phyloP scores from a whole-genome alignment of 2,797 vertebrate species.

The Leptodactylus fallax region DNA sequence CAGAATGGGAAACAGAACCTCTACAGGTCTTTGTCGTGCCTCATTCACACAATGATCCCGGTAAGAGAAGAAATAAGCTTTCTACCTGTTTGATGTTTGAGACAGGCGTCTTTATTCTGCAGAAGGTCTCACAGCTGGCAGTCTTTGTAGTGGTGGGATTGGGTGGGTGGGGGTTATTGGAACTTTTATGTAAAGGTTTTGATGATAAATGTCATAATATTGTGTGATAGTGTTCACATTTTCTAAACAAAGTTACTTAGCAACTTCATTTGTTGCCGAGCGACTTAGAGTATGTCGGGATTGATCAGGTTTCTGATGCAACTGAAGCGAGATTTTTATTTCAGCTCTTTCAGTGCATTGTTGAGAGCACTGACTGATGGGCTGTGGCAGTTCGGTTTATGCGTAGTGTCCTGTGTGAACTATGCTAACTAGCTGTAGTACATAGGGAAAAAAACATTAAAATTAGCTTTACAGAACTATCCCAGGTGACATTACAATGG shows the following conservation, averaged over 20 bases:
- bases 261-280: background rate
- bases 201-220: background rate
- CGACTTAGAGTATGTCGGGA: background rate
- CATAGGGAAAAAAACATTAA: background rate
- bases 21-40: conserved; percentile 96
- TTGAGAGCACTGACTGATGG: background rate
- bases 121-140: background rate
- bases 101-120: background rate
- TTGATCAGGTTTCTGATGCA: background rate
- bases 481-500: background rate
- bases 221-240: background rate
- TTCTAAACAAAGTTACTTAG: background rate
- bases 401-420: background rate
- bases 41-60: conserved; percentile 97
- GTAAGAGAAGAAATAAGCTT: conserved; percentile 73
- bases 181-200: background rate
- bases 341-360: background rate
- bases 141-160: background rate
- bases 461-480: background rate
- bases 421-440: background rate
- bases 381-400: background rate
- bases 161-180: background rate
- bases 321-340: background rate
- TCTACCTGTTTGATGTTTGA: background rate
- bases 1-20: conserved; percentile 88